Percentiles rank a stretch among this genome's conserved stretches.
phyloP scores from a whole-genome alignment of 2,888 invertebrate genomes.

The Ophion ventricosus region DNA sequence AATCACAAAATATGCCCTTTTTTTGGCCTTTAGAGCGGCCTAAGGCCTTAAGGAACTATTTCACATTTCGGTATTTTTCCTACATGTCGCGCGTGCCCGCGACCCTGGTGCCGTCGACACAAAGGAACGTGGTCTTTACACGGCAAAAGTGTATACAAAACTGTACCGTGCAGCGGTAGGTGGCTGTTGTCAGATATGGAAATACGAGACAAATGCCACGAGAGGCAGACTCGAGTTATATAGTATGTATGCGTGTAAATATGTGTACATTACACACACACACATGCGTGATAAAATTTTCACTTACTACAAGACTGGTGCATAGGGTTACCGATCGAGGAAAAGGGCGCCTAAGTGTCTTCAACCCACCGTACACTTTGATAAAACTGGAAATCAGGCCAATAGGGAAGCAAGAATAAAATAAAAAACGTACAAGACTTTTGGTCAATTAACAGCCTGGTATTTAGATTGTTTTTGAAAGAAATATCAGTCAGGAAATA shows the following conservation, averaged over 20 bases:
- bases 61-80: constrained; percentile 51
- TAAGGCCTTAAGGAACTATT: no score
- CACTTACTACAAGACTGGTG: not conserved
- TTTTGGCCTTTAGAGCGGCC: no score
- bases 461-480: no score
- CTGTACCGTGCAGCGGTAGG: constrained; percentile 22
- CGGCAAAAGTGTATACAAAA: constrained; percentile 29
- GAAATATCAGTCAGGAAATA: no score
- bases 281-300: constrained; percentile 4
- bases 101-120: constrained; percentile 23
- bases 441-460: no score
- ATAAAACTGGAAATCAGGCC: not conserved
- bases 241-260: constrained; percentile 44
- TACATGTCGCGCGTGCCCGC: not conserved
- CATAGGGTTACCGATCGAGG: not conserved
- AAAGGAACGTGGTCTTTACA: constrained; percentile 18
- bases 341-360: not conserved
- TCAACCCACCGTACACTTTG: constrained; percentile 47
- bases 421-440: not conserved
- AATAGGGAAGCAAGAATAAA: not conserved
- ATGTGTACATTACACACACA: constrained; percentile 6
- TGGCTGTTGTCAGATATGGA: constrained; percentile 47
- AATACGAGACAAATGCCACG: constrained; percentile 51
- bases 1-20: no score
- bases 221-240: constrained; percentile 8